Evolutionary conservation across 2,113 vertebrate species (phyloP).

Genomic region (Hippocampus zosterae): DNA sequence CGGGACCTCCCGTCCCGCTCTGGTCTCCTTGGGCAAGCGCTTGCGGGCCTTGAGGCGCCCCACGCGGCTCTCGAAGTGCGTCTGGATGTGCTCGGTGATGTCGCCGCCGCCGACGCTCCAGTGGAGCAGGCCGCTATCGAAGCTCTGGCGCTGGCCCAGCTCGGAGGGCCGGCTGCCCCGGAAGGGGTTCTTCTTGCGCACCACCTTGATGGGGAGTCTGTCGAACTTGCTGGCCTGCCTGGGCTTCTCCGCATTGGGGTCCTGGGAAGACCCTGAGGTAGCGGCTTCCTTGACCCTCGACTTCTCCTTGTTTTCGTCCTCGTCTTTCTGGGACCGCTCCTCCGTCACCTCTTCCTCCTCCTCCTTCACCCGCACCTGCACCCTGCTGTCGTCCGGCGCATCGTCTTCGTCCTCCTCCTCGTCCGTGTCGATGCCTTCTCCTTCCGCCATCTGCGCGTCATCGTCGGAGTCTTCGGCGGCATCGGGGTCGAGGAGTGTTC

Average conservation of each 20-base stretch:
- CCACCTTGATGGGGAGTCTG: constrained; percentile 90
- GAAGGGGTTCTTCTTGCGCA: constrained; percentile 90
- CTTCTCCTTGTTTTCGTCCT: constrained; percentile 51
- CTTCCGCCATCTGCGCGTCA: constrained; percentile 76
- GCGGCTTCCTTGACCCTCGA: constrained; percentile 48
- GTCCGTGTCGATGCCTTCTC: constrained; percentile 68
- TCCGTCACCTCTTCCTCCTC: constrained; percentile 57
- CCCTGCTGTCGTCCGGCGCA: constrained; percentile 60
- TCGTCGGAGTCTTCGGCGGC: constrained; percentile 78
- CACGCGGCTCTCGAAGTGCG: constrained; percentile 90
- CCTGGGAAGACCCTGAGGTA: constrained; percentile 50
- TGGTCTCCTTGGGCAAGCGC: constrained; percentile 50
- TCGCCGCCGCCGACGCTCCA: constrained; percentile 97
- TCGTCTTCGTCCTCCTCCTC: constrained; percentile 71
- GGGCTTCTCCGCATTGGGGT: constrained; percentile 76
- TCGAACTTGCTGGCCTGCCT: constrained; percentile 91
- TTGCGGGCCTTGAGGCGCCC: constrained; percentile 77
- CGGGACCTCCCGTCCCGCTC: constrained; percentile 69
- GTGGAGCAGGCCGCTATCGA: constrained; percentile 92
- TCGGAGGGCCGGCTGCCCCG: constrained; percentile 82
- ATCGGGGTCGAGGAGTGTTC: constrained; percentile 86
- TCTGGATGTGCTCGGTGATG: constrained; percentile 98
- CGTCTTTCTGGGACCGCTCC: constrained; percentile 50
- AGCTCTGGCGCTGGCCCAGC: constrained; percentile 88
- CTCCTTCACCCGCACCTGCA: constrained; percentile 63